Base-by-base conservation (phyloP, 2,113 vertebrate species). In the Vicugna pacos region DNA sequence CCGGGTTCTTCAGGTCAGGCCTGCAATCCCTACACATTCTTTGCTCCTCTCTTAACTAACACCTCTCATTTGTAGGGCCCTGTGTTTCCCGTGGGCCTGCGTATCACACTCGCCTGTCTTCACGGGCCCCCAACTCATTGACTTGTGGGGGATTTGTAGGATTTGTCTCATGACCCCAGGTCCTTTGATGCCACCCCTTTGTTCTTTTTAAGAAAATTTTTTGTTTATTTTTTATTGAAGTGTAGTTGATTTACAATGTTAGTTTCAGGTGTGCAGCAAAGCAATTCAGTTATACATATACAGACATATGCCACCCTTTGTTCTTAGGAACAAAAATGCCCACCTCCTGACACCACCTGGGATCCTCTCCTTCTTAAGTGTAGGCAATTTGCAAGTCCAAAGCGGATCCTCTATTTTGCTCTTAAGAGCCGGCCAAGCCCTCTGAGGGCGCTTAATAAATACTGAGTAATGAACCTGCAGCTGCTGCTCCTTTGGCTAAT, bases 401-500 rank as follows among this genome's bases (percentile, higher is more conserved):
- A 86, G 67, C 89, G 19, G 30, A 52, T n/a, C 46, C 69, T 67
- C 80, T 58, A 32, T 82, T 65, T 42, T 16, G 14, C 46, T 82
- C 77, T 69, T 32, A 28, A 48, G 75, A 52, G 52, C 77, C 62
- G 6, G 76, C 84, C 85, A 67, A 65, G 64, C 88, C 77, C 88
- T 90, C n/a, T 0, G 58, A 91, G 93, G 69, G 80, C 1, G 54
- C 79, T 96, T 91, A 84, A 93, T 95, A 91, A 96, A 89, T 83
- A 83, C 89, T 46, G 64, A 81, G 95, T 91, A 93, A 94, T 46
- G 73, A 96, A 95, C 95, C 79, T 81, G 91, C 95, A 95, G 89
- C 96, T 94, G 97, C 91, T 95, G 92, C 73, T 85, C 86, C 93
- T 95, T 50, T 50, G 86, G 81, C 96, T 98, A 97, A 98, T 97